Evolutionary conservation across 2,113 vertebrate genomes (phyloP).

Genomic region (Paramormyrops kingsleyae): DNA sequence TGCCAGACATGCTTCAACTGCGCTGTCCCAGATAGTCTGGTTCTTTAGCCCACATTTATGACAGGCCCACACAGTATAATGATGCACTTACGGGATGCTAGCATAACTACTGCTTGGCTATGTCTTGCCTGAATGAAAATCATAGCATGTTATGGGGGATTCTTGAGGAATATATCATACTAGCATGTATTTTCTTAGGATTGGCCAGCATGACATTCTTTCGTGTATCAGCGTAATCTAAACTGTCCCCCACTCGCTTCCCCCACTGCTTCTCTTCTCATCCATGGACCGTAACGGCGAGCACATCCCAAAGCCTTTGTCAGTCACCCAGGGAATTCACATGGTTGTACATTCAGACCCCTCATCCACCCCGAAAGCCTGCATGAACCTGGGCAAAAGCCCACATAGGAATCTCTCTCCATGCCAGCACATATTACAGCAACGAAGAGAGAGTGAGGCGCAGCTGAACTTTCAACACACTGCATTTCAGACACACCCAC

Average conservation of each 20-base stretch:
- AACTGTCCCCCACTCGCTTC: background rate
- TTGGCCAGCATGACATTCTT: background rate
- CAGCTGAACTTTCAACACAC: background rate
- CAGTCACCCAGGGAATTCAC: background rate
- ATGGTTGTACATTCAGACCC: background rate
- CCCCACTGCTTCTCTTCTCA: background rate
- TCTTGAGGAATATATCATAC: background rate
- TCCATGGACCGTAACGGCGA: background rate
- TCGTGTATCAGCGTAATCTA: background rate
- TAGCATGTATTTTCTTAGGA: background rate
- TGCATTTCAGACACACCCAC: background rate
- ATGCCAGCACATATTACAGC: background rate
- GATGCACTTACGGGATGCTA: background rate
- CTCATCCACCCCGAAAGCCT: background rate
- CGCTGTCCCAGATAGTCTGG: conserved; percentile 39
- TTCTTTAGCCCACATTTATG: background rate
- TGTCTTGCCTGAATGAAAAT: background rate
- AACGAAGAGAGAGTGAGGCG: background rate
- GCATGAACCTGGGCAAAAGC: background rate
- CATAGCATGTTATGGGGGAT: background rate
- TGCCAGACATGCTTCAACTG: conserved; percentile 33
- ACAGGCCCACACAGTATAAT: background rate
- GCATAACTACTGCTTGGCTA: background rate
- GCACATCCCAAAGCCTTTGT: background rate
- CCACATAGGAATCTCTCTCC: background rate